Evolutionary conservation across 2,113 vertebrate species (phyloP).

Genomic region (Mormoops blainvillei): DNA sequence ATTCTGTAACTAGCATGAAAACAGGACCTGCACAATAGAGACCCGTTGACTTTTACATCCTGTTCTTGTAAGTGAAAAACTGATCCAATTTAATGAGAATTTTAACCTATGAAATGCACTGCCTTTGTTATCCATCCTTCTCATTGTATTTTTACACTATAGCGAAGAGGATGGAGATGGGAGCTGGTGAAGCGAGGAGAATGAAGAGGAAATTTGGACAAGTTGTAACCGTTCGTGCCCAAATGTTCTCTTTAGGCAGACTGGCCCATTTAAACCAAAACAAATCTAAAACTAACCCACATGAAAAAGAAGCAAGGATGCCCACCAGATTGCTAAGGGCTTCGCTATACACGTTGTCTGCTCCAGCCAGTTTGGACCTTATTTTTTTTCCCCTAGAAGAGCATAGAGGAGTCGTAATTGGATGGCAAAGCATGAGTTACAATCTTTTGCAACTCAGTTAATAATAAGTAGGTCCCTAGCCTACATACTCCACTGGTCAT

Average conservation of each 20-base stretch:
- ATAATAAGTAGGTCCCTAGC: background rate
- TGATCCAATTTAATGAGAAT: background rate
- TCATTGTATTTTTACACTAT: background rate
- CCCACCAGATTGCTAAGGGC: background rate
- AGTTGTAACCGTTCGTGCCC: background rate
- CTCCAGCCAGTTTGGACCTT: background rate
- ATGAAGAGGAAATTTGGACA: background rate
- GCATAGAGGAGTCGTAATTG: background rate
- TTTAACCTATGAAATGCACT: background rate
- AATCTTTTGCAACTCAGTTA: background rate
- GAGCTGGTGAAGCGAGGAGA: background rate
- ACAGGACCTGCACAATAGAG: background rate
- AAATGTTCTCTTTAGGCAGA: background rate
- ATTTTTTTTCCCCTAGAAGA: background rate
- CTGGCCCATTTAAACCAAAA: background rate
- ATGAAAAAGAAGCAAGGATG: background rate
- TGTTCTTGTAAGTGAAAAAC: background rate
- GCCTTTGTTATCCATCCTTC: background rate
- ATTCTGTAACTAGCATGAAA: background rate
- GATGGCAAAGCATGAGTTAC: background rate
- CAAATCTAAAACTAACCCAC: background rate
- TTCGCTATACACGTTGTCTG: background rate
- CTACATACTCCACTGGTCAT: background rate
- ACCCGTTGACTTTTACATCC: background rate
- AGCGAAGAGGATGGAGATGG: background rate